Evolutionary conservation across 2,797 vertebrate genomes (phyloP), one percentile per base, ranked within the genome.

Genomic region (Neosilurus hyrtlii): DNA sequence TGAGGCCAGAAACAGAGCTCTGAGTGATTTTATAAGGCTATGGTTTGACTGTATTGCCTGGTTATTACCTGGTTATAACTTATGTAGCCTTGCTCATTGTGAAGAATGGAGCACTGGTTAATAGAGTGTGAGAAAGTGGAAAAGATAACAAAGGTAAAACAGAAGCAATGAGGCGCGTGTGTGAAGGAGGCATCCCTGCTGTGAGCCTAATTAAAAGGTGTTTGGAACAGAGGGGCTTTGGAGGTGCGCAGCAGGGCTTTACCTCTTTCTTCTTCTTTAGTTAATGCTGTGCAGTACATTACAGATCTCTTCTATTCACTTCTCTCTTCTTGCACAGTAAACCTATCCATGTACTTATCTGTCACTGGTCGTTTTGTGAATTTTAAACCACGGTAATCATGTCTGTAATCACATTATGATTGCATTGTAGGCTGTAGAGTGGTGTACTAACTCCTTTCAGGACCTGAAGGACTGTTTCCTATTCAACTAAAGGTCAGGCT

Each of bases 201-300:
- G 95, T 93, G 96, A 95, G 91, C 93, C 94, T 96, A 96, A 97
- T 97, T 97, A 97, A 96, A 95, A 94, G 94, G 90, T 90, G 87
- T 90, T 92, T 90, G 90, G 92, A 91, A 93, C 94, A 91, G 95
- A 96, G 94, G 94, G 91, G 91, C 92, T 90, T 89, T 89, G 91
- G 89, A 89, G 89, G 89, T 88, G 70, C 90, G 94, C 95, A 94
- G 93, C 89, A 81, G 93, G 94, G 92, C 88, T 88, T 94, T 93
- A 90, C 90, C 86, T 91, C 88, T 89, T 89, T 88, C 87, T 56
- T 72, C 82, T 75, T 77, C 92, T 94, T 94, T 96, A 95, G 96
- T 96, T 95, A 95, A 95, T 93, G 90, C 90, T 89, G 92, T 52
- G 16, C 26, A 79, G 10, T 49, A 91, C 70, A 3, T 43, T 24